Base-by-base conservation (phyloP, 2,888 invertebrate genomes). In the Caenorhabditis sp. region DNA sequence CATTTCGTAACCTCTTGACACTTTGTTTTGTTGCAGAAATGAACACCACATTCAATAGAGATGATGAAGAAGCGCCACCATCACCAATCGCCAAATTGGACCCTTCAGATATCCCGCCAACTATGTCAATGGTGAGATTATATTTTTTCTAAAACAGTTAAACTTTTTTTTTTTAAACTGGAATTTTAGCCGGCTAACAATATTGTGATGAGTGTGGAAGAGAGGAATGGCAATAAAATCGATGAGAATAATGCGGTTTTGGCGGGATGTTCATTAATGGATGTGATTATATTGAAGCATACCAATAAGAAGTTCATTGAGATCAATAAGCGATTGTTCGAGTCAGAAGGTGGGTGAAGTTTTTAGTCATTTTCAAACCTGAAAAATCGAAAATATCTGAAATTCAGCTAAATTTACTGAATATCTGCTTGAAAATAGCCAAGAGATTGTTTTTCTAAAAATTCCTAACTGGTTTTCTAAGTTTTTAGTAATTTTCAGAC, bases 331-430 rank as follows among this genome's bases (percentile, higher is more conserved):
- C 20, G 65, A 21, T 53, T 67, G 7, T 12, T 72, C 20, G 36
- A 68, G 3, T 72, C 72, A 14, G 64, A 72, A 58, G 72, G 72
- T 72, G 20, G 17, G 43, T 17, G 7, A n/a, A n/a, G n/a, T n/a
- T n/a, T n/a, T n/a, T n/a, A n/a, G n/a, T n/a, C n/a, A n/a, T n/a
- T n/a, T n/a, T n/a, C n/a, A n/a, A n/a, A n/a, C n/a, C n/a, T n/a
- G n/a, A n/a, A n/a, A n/a, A n/a, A n/a, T n/a, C n/a, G n/a, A n/a
- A n/a, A n/a, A n/a, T n/a, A n/a, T n/a, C n/a, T n/a, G n/a, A n/a
- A n/a, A n/a, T n/a, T n/a, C n/a, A n/a, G n/a, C n/a, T n/a, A n/a
- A n/a, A n/a, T n/a, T n/a, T n/a, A n/a, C n/a, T n/a, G n/a, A n/a
- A n/a, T n/a, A n/a, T n/a, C n/a, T n/a, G n/a, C n/a, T n/a, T n/a